phyloP scores from a whole-genome alignment of 2,113 vertebrate genomes.

The Sapayoa aenigma region DNA sequence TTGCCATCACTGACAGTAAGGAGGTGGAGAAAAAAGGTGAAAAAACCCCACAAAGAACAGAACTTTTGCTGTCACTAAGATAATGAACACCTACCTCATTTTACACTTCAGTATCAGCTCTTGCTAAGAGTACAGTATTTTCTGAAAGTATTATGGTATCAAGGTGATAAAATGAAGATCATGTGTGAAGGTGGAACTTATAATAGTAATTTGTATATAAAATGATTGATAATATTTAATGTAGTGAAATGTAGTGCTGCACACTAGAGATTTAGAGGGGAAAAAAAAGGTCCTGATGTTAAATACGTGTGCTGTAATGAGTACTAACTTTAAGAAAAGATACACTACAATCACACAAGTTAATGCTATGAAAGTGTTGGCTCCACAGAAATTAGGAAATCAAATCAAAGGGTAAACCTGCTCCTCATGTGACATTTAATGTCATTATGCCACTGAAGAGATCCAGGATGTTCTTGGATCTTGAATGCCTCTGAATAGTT shows the following conservation, averaged over 20 bases:
- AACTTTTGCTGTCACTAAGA: neutral
- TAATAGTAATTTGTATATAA: neutral
- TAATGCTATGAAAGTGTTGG: neutral
- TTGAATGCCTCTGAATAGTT: neutral
- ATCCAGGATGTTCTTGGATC: neutral
- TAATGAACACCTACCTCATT: neutral
- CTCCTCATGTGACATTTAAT: neutral
- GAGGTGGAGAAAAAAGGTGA: neutral
- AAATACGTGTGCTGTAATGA: neutral
- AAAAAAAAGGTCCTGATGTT: neutral
- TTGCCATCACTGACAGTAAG: neutral
- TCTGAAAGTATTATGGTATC: neutral
- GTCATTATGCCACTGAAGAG: neutral
- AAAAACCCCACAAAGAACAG: neutral
- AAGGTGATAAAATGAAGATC: neutral
- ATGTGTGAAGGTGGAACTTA: neutral
- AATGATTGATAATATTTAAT: neutral
- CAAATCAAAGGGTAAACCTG: neutral
- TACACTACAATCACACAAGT: neutral
- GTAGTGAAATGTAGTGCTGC: neutral
- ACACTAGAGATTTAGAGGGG: neutral
- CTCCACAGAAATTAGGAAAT: neutral
- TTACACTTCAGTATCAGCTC: neutral
- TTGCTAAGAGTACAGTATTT: neutral
- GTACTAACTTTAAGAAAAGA: neutral